phyloP scores from a whole-genome alignment of 2,888 invertebrate species.

The Lasioglossum leucozonium region DNA sequence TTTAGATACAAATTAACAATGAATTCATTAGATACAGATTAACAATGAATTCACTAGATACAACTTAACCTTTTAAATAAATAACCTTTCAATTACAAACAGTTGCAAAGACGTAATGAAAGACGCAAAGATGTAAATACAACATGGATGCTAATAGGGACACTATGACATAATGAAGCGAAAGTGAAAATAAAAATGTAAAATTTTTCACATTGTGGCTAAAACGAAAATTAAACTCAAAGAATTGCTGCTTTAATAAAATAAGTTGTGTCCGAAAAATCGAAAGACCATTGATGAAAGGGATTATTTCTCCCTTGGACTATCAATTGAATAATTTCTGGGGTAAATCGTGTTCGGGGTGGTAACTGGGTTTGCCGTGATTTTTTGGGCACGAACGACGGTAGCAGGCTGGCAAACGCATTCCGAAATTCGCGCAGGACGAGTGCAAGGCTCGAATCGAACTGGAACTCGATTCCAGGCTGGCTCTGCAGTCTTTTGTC shows the following conservation, averaged over 20 bases:
- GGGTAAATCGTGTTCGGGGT: not conserved
- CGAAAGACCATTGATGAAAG: not conserved
- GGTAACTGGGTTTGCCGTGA: not conserved
- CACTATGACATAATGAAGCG: too few relatives aligned
- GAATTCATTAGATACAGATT: too few relatives aligned
- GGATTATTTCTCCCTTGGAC: not conserved
- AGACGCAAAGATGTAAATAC: not conserved
- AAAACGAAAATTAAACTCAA: too few relatives aligned
- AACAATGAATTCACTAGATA: too few relatives aligned
- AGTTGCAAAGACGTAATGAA: not conserved
- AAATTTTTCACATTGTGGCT: too few relatives aligned
- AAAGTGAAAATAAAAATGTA: not conserved
- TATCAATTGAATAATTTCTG: not conserved
- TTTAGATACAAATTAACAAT: too few relatives aligned
- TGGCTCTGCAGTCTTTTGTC: slow-evolving; percentile 33
- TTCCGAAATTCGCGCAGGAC: not conserved
- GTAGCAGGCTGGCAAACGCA: not conserved
- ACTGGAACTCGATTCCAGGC: slow-evolving; percentile 33
- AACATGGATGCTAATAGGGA: not conserved
- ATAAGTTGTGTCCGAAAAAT: not conserved
- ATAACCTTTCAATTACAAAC: not conserved
- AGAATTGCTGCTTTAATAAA: too few relatives aligned
- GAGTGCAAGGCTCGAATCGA: slow-evolving; percentile 8
- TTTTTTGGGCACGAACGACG: not conserved
- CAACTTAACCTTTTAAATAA: not conserved